Percentiles rank a stretch among this genome's conserved stretches.
phyloP scores from a whole-genome alignment of 2,888 invertebrate species.

The Ormia ochracea region DNA sequence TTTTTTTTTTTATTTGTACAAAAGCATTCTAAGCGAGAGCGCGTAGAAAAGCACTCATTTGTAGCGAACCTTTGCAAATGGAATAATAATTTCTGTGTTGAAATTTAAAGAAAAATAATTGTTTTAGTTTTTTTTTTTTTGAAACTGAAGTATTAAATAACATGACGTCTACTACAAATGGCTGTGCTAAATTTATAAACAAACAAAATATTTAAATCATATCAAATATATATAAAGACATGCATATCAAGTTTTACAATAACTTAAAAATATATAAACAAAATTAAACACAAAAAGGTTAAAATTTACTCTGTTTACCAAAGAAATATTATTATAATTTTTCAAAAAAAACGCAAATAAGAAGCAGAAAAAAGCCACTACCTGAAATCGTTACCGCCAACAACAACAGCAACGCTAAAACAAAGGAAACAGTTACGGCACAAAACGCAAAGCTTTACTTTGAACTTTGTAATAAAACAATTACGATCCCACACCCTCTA shows the following conservation, averaged over 20 bases:
- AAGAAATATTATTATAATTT: conserved; percentile 50
- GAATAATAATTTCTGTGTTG: conserved; percentile 14
- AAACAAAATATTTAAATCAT: conserved; percentile 2
- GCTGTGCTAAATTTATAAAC: conserved; percentile 45
- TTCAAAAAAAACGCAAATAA: background rate
- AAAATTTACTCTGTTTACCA: conserved; percentile 12
- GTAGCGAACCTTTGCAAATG: conserved; percentile 35
- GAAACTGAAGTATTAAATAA: conserved; percentile 52
- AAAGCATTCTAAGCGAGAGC: conserved; percentile 44
- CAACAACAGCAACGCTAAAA: conserved; percentile 27
- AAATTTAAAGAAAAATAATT: conserved; percentile 2
- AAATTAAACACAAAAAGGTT: conserved; percentile 12
- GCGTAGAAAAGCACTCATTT: conserved; percentile 55
- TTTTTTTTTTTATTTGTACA: conserved; percentile 12
- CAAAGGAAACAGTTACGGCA: conserved; percentile 14
- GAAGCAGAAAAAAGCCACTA: conserved; percentile 13
- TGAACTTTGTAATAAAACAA: conserved; percentile 22
- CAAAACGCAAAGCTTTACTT: conserved; percentile 16
- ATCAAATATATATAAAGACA: background rate
- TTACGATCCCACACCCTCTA: conserved; percentile 1
- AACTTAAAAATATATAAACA: background rate
- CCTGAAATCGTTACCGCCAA: conserved; percentile 9
- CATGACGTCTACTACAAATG: conserved; percentile 38
- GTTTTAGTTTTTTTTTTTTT: background rate
- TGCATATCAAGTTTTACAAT: no score